Percentiles rank a stretch among this genome's conserved stretches.
Evolutionary conservation across 2,888 invertebrate species (phyloP).

Genomic region (Frankliniella fusca): DNA sequence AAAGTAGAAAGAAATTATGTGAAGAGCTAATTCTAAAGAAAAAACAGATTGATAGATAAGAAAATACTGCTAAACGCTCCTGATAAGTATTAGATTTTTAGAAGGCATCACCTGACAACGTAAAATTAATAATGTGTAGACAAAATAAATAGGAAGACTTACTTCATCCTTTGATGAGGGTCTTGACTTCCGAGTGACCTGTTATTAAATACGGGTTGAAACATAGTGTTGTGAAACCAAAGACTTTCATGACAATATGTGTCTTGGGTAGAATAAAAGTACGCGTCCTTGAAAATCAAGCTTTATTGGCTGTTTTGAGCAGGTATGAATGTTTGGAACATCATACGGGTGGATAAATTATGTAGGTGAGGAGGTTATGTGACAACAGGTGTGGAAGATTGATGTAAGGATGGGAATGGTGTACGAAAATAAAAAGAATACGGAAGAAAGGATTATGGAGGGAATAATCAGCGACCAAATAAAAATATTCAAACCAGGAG

Average conservation of each 20-base stretch:
- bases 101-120: neutral
- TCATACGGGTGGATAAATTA: neutral
- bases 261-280: neutral
- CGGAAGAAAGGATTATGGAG: neutral
- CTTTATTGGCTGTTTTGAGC: constrained; percentile 3
- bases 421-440: neutral
- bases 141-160: constrained; percentile 1
- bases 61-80: neutral
- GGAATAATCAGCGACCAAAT: neutral
- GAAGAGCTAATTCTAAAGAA: neutral
- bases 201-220: neutral
- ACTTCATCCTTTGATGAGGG: neutral
- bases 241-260: neutral
- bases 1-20: neutral
- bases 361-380: neutral
- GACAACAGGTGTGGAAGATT: constrained; percentile 17
- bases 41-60: neutral
- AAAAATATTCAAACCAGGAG: neutral
- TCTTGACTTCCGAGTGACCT: neutral
- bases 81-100: neutral
- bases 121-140: neutral
- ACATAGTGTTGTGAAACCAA: neutral
- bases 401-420: neutral
- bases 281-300: neutral
- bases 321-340: neutral